Evolutionary conservation across 1,140 invertebrate species (phyloP).

Genomic region (Penaeus chinensis): DNA sequence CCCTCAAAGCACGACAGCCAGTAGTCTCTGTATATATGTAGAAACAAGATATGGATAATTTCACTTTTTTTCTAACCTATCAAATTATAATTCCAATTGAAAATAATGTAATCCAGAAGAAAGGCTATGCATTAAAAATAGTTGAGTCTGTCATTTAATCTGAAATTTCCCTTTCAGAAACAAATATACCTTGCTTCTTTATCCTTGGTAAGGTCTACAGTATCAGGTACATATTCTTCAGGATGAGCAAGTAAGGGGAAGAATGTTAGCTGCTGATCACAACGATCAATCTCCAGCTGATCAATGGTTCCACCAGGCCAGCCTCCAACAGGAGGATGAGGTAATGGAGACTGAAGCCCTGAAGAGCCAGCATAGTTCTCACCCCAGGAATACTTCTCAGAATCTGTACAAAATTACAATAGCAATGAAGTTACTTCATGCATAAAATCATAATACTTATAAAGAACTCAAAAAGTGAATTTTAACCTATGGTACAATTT

Average conservation of each 20-base stretch:
- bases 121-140: no score
- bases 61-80: no score
- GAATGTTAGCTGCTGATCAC: slow-evolving; percentile 74
- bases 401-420: slow-evolving; percentile 67
- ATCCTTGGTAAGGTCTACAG: slow-evolving; percentile 87
- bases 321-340: slow-evolving; percentile 51
- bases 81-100: no score
- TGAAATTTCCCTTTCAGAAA: background rate
- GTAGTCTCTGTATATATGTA: slow-evolving; percentile 76
- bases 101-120: no score
- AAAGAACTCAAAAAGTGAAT: no score
- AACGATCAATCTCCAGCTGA: slow-evolving; percentile 78
- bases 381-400: slow-evolving; percentile 77
- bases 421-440: background rate
- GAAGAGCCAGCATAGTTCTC: slow-evolving; percentile 84
- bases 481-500: no score
- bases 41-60: background rate
- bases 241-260: slow-evolving; percentile 77
- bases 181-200: slow-evolving; percentile 76
- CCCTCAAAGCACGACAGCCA: slow-evolving; percentile 93
- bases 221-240: slow-evolving; percentile 84
- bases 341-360: slow-evolving; percentile 73
- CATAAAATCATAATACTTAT: no score
- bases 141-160: no score
- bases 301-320: slow-evolving; percentile 69